Conservation (phyloP, 1,140 invertebrate genomes). For the Helicoverpa zea region DNA sequence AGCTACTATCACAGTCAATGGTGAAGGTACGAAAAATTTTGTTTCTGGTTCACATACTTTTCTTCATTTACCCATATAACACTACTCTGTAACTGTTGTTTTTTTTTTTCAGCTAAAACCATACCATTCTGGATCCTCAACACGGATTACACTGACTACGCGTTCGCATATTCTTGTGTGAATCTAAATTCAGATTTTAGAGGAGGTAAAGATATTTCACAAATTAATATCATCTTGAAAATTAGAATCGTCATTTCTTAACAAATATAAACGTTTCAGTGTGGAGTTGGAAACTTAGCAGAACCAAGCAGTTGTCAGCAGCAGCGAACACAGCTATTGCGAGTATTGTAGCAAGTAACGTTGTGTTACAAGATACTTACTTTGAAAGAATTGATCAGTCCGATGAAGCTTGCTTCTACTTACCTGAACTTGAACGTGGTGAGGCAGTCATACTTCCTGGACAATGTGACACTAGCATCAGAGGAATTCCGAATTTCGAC, state of each 20-base stretch:
- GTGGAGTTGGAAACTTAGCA: constrained; percentile 72
- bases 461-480: constrained; percentile 68
- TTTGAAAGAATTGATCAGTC: constrained; percentile 63
- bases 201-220: constrained; percentile 48
- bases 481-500: constrained; percentile 62
- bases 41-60: background rate
- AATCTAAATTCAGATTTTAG: constrained; percentile 63
- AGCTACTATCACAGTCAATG: constrained; percentile 29
- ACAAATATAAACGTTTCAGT: constrained; percentile 53
- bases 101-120: constrained; percentile 59
- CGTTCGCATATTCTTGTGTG: constrained; percentile 73
- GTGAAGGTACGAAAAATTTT: constrained; percentile 14
- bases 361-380: constrained; percentile 63
- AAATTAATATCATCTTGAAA: background rate
- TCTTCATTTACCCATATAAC: background rate
- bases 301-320: constrained; percentile 56
- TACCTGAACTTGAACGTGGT: constrained; percentile 63
- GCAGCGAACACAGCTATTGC: constrained; percentile 57
- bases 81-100: background rate
- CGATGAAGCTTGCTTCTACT: constrained; percentile 71
- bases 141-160: constrained; percentile 69
- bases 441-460: constrained; percentile 71
- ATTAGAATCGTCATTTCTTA: background rate
- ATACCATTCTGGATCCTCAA: constrained; percentile 71
- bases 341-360: constrained; percentile 54